These are phyloP conservation scores for Crax fasciolata DNA, from an alignment of 2,797 vertebrate species.

Conservation along the genomic window DNA sequence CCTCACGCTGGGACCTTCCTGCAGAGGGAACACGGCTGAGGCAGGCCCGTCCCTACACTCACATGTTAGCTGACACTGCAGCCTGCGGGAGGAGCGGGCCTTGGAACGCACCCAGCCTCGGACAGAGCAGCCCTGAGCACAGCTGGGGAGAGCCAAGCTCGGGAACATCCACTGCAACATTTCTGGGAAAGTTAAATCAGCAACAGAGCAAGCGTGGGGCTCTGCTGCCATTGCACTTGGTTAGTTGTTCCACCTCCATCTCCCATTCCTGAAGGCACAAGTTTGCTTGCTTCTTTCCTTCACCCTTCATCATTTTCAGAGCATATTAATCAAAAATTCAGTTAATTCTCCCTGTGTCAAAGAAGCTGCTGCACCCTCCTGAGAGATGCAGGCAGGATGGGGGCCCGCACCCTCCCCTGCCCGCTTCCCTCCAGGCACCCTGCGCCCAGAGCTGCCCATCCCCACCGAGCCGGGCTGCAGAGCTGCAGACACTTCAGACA, in stretches of 20 bases:
- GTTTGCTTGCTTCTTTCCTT: background rate
- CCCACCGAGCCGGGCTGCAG: rapidly evolving
- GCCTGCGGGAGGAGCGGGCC: background rate
- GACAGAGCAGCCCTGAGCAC: background rate
- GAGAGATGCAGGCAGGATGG: background rate
- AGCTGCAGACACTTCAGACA: background rate
- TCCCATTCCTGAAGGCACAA: background rate
- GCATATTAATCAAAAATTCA: background rate
- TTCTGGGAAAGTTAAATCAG: background rate
- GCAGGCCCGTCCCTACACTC: too few relatives aligned
- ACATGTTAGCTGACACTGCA: background rate
- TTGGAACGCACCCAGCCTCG: background rate
- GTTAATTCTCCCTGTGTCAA: background rate
- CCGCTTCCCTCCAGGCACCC: too few relatives aligned
- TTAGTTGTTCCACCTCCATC: background rate
- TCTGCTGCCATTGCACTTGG: background rate
- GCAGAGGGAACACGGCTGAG: background rate
- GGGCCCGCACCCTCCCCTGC: background rate
- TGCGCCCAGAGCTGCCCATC: background rate
- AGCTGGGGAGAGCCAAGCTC: background rate
- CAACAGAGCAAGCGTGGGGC: background rate
- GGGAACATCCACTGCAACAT: background rate
- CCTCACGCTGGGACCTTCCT: background rate
- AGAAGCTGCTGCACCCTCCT: rapidly evolving
- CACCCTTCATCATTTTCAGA: background rate